phyloP scores from a whole-genome alignment of 2,888 invertebrate genomes.

The Yponomeuta malinellus region DNA sequence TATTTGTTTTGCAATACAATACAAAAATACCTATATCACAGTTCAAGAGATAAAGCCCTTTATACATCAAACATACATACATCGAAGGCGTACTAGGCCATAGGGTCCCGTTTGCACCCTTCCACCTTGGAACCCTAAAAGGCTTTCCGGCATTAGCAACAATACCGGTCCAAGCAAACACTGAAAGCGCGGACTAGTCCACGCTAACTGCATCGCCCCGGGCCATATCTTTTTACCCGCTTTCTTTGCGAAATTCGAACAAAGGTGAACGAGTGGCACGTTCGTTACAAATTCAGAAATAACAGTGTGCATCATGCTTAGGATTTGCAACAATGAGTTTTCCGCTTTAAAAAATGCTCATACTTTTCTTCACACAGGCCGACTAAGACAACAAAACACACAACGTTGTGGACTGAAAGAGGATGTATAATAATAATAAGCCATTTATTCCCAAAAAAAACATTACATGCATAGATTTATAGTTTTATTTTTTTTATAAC shows the following conservation, averaged over 20 bases:
- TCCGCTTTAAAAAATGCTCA: neutral
- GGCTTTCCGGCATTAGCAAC: neutral
- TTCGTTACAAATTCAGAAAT: neutral
- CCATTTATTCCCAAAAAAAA: too few relatives aligned
- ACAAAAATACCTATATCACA: too few relatives aligned
- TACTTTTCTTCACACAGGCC: neutral
- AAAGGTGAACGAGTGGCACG: neutral
- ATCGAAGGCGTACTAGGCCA: too few relatives aligned
- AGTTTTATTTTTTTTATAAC: too few relatives aligned
- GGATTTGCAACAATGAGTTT: neutral
- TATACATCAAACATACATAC: too few relatives aligned
- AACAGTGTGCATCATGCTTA: constrained; percentile 1
- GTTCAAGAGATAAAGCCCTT: too few relatives aligned
- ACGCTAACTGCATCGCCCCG: neutral
- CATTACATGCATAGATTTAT: too few relatives aligned
- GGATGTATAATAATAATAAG: too few relatives aligned
- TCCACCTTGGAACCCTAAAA: neutral
- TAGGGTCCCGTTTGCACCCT: too few relatives aligned
- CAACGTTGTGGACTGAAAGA: too few relatives aligned
- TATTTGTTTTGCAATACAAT: too few relatives aligned
- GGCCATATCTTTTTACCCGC: neutral
- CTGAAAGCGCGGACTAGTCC: neutral
- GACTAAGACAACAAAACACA: too few relatives aligned
- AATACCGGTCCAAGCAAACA: neutral
- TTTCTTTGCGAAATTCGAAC: neutral